Percentiles rank a stretch among this genome's conserved stretches.
Evolutionary conservation across 2,113 vertebrate species (phyloP).

Genomic region (Chloropsis hardwickii): DNA sequence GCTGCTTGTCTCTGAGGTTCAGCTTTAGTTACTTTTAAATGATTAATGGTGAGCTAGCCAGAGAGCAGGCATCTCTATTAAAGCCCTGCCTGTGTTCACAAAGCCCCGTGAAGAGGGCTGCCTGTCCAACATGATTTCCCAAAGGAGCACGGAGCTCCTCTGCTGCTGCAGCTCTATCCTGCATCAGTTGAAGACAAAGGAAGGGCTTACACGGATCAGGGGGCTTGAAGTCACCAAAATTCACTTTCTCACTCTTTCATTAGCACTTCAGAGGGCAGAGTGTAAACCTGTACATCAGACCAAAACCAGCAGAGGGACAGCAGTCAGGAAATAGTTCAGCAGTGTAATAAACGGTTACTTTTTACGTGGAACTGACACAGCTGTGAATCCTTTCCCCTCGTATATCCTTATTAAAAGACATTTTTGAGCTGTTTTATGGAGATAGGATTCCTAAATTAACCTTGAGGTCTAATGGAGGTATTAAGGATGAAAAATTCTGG

Average conservation of each 20-base stretch:
- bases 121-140: background rate
- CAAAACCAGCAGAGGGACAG: background rate
- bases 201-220: background rate
- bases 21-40: background rate
- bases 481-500: background rate
- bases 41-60: background rate
- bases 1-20: background rate
- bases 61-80: background rate
- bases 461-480: background rate
- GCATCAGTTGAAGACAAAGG: background rate
- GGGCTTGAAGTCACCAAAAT: background rate
- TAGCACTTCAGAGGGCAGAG: background rate
- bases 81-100: background rate
- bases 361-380: background rate
- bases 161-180: background rate
- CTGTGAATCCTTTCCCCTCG: background rate
- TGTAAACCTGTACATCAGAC: background rate
- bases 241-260: background rate
- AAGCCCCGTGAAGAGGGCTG: rapidly evolving
- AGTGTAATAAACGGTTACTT: background rate
- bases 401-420: background rate
- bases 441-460: background rate
- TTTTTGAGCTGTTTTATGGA: background rate
- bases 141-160: background rate
- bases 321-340: background rate